phyloP scores from a whole-genome alignment of 1,140 invertebrate species.

The Cotesia chilonis region DNA sequence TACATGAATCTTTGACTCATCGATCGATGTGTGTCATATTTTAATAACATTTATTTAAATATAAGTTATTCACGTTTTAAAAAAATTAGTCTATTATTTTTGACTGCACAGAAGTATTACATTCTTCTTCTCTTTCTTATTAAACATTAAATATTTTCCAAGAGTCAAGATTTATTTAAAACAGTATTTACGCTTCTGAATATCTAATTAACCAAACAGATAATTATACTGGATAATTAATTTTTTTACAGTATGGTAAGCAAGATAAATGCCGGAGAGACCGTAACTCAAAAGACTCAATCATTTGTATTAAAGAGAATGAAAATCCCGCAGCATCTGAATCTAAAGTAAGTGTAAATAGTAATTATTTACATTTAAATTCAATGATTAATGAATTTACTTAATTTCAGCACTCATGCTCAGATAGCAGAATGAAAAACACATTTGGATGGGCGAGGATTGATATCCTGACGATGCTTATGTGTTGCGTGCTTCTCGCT shows the following conservation, averaged over 20 bases:
- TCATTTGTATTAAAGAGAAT: conserved; percentile 42
- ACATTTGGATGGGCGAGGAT: conserved; percentile 93
- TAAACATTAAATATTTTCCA: no score
- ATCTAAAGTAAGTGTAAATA: conserved; percentile 40
- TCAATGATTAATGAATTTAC: not conserved
- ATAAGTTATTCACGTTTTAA: no score
- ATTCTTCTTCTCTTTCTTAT: no score
- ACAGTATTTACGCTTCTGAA: not conserved
- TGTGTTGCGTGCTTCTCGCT: conserved; percentile 83
- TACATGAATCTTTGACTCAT: no score
- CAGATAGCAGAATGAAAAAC: conserved; percentile 78
- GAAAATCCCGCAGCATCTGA: conserved; percentile 44
- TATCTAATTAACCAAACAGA: conserved; percentile 3
- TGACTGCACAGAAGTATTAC: no score
- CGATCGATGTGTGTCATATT: no score
- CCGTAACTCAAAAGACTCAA: conserved; percentile 43
- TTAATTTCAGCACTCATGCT: conserved; percentile 57
- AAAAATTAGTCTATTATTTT: no score
- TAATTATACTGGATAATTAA: not conserved
- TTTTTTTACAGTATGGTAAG: conserved; percentile 42
- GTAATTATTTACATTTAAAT: conserved; percentile 17
- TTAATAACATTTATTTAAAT: no score
- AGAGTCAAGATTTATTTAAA: no score
- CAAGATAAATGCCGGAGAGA: conserved; percentile 28
- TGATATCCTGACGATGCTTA: conserved; percentile 82